A percentile compares a stretch with the other conserved stretches of the same genome.
phyloP scores from a whole-genome alignment of 2,888 invertebrate genomes.

The Tholera decimalis region DNA sequence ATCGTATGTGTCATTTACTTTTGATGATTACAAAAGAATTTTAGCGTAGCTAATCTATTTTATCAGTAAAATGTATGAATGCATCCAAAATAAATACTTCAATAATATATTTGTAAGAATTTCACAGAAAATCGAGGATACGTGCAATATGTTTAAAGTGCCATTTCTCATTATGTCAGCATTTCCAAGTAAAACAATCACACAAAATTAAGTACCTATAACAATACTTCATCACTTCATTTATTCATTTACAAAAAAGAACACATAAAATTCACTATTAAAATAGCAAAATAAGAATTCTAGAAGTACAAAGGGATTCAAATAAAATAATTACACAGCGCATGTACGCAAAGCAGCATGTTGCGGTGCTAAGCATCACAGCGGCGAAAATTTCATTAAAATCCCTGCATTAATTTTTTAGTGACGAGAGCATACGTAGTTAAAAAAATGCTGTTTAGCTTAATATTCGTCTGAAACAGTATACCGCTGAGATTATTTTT shows the following conservation, averaged over 20 bases:
- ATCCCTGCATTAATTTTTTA: slow-evolving; percentile 48
- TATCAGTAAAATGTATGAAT: background rate
- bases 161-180: background rate
- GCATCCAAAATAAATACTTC: too few species aligned
- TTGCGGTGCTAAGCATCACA: slow-evolving; percentile 31
- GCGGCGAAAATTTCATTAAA: slow-evolving; percentile 56
- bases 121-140: background rate
- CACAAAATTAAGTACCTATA: background rate
- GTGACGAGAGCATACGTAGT: slow-evolving; percentile 41
- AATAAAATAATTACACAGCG: slow-evolving; percentile 33
- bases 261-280: background rate
- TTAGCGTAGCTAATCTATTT: background rate
- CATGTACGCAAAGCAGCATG: slow-evolving; percentile 20
- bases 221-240: background rate
- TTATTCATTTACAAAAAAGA: background rate
- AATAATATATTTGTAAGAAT: background rate
- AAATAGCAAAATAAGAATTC: background rate
- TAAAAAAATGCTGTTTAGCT: slow-evolving; percentile 53
- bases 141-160: too few species aligned
- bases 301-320: slow-evolving; percentile 31
- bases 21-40: too few species aligned
- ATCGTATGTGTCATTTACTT: too few species aligned
- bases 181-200: background rate
- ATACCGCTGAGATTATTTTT: slow-evolving; percentile 23
- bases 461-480: slow-evolving; percentile 22